phyloP scores from a whole-genome alignment of 2,797 vertebrate genomes.

The Hypotaenidia okinawae region DNA sequence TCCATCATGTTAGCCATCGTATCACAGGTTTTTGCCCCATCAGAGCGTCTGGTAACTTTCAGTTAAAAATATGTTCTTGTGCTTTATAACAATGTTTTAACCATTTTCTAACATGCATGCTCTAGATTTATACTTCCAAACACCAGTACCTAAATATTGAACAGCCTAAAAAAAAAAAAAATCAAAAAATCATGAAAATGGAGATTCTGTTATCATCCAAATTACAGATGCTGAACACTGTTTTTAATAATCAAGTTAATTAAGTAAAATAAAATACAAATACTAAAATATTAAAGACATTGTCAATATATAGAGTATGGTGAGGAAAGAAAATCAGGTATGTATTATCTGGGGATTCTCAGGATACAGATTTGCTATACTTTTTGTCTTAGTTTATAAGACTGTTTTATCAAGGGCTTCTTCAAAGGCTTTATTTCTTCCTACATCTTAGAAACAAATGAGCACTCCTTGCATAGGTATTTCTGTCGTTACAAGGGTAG shows the following conservation, averaged over 20 bases:
- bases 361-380: background rate
- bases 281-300: background rate
- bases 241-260: conserved; percentile 44
- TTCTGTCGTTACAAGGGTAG: background rate
- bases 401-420: background rate
- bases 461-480: background rate
- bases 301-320: background rate
- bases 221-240: conserved; percentile 13
- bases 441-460: background rate
- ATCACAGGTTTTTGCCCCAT: background rate
- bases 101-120: background rate
- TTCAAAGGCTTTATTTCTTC: background rate
- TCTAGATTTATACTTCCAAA: background rate
- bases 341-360: background rate
- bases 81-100: background rate
- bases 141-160: background rate
- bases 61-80: background rate
- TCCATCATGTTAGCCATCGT: background rate
- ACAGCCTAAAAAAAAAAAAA: background rate
- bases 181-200: background rate
- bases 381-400: background rate
- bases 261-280: conserved; percentile 41
- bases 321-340: background rate
- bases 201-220: background rate
- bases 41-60: background rate